Evolutionary conservation across 2,888 invertebrate species (phyloP), one percentile per base, ranked within the genome.

Genomic region (Pyrgus malvae): DNA sequence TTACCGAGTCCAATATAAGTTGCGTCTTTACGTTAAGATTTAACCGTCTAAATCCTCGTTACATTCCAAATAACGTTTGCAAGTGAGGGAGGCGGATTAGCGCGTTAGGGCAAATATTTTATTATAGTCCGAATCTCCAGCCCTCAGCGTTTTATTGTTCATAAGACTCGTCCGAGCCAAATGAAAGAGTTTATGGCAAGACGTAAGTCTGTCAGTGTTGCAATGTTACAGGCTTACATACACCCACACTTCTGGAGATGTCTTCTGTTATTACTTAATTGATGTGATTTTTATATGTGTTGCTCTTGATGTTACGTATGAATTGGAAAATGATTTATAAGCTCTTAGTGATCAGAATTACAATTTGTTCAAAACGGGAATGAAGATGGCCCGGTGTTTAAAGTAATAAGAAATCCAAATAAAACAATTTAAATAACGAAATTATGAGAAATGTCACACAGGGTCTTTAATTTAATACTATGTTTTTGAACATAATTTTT

Each of bases 101-200:
- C 86, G 80, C 75, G 83, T 78, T 82, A 82, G 86, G 87, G 90
- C 88, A 90, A 90, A 90, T 90, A 90, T 90, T 90, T 90, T 90
- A 90, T 88, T 90, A 90, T 86, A 83, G 87, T 80, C 90, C 84
- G 85, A 89, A 90, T 90, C 87, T 88, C 87, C 83, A 83, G 87
- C 88, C 89, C 90, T 90, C 85, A 80, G 81, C 83, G 82, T 90
- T 90, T 90, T 90, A 90, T 90, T 90, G 90, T 90, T 90, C 90
- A 90, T 90, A 90, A 90, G 90, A 79, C 88, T 86, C 88, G 89
- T 87, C 87, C 87, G 83, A 78, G 86, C 89, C 88, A 90, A 90
- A 90, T 90, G 90, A 90, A 90, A 88, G 85, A 86, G 87, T 90
- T 90, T 90, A 90, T 90, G 84, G 83, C 86, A 80, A 76, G 85